Percentiles rank a stretch among this genome's conserved stretches.
Conservation (phyloP, 2,888 invertebrate species). For the Lobophora halterata region DNA sequence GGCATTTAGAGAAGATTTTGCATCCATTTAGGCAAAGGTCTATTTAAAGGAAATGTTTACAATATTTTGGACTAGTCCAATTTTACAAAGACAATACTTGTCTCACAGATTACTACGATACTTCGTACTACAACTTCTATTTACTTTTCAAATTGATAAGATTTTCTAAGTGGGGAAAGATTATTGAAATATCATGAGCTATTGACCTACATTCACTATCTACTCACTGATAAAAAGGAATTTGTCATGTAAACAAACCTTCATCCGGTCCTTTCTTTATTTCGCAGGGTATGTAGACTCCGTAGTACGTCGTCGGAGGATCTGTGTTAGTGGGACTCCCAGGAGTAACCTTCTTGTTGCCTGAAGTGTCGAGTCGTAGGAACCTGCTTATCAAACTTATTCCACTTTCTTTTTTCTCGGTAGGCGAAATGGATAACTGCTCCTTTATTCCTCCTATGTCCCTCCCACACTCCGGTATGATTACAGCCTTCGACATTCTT, state of each 20-base stretch:
- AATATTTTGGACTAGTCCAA: too few relatives aligned
- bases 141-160: background rate
- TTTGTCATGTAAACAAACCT: conserved; percentile 47
- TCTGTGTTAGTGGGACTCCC: conserved; percentile 55
- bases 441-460: conserved; percentile 64
- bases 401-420: conserved; percentile 64
- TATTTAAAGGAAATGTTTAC: too few relatives aligned
- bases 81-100: too few relatives aligned
- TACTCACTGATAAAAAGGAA: conserved; percentile 10
- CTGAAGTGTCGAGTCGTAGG: conserved; percentile 59
- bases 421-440: conserved; percentile 61
- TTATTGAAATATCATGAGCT: conserved; percentile 22
- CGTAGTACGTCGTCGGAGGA: conserved; percentile 64
- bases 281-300: conserved; percentile 79
- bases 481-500: conserved; percentile 74
- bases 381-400: conserved; percentile 65
- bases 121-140: background rate
- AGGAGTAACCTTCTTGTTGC: conserved; percentile 48
- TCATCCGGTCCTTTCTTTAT: conserved; percentile 75
- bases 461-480: conserved; percentile 66
- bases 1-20: too few relatives aligned
- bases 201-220: conserved; percentile 34
- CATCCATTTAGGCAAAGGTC: too few relatives aligned
- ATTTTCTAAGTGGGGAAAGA: conserved; percentile 13
- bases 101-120: too few relatives aligned